These are phyloP conservation scores for Drosophila nigromelanica DNA, from an alignment of 1,140 invertebrate genomes.

Conservation along the genomic window DNA sequence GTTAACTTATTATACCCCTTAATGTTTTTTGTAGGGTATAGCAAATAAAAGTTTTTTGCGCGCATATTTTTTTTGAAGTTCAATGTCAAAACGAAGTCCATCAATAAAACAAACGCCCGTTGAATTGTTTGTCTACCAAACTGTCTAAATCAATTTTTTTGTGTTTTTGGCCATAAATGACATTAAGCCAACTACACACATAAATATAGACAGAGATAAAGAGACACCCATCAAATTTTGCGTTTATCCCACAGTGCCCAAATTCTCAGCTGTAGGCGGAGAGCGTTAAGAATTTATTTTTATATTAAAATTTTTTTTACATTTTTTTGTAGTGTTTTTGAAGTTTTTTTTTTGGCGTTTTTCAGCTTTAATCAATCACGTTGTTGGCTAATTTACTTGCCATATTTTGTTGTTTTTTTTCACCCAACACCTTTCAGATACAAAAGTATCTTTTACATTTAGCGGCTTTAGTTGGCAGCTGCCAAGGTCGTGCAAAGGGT, in stretches of 20 bases:
- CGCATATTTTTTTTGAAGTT: conserved; percentile 5
- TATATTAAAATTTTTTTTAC: neutral
- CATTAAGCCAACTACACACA: conserved; percentile 53
- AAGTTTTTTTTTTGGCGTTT: conserved; percentile 3
- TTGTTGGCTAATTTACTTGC: conserved; percentile 58
- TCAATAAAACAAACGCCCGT: conserved; percentile 8
- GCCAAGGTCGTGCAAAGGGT: conserved; percentile 19
- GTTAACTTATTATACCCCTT: neutral
- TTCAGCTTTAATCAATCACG: conserved; percentile 70
- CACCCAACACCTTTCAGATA: conserved; percentile 17
- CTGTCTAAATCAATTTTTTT: conserved; percentile 43
- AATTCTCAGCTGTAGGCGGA: conserved; percentile 19
- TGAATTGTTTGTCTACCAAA: conserved; percentile 16
- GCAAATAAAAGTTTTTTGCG: neutral
- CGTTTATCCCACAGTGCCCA: neutral
- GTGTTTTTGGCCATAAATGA: conserved; percentile 28
- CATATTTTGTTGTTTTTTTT: conserved; percentile 34
- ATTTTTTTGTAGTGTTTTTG: too few relatives aligned
- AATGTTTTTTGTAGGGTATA: neutral
- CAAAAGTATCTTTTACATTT: conserved; percentile 39
- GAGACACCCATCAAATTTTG: too few relatives aligned
- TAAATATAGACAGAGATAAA: neutral
- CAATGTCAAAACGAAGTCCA: conserved; percentile 7
- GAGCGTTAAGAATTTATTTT: conserved; percentile 39
- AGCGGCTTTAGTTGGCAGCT: conserved; percentile 1